Base-by-base conservation (phyloP, 2,797 vertebrate genomes). In the Vespertilio murinus region DNA sequence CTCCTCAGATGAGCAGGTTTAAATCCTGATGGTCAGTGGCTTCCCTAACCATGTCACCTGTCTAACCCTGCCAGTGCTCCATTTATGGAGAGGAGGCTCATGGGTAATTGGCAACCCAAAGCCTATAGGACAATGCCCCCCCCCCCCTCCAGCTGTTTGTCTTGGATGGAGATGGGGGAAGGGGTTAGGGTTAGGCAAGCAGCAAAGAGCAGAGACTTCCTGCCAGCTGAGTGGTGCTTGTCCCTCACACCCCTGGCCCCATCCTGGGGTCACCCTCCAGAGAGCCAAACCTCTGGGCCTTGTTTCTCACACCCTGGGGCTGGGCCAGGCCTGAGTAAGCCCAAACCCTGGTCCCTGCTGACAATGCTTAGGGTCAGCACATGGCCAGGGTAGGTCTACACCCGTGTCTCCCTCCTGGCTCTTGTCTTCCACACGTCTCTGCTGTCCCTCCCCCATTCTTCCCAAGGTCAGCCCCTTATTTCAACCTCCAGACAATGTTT, bases 261-360 rank as follows among this genome's bases (percentile, higher is more conserved):
- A 96, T 94, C 79, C 93, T 88, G 49, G 85, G 84, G 90, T 94
- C 84, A 82, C 74, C 59, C 61, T 86, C 95, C 61, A 82, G 75
- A 93, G 7, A 90, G 70, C 61, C 94, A 97, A 96, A 89, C 73
- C 84, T 94, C 97, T 97, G 97, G 94, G 42, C 77, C 81, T 94
- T 94, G 96, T 97, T 96, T 95, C 91, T 97, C 28, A 91, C 96
- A 97, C 96, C 88, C 85, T 97, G 96, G 95, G 95, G 8, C 90
- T 92, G 71, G 54, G 97, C 96, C 95, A 97, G 94, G 81, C 82
- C 49, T 73, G 80, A 94, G 45, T 67, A 91, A 95, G 77, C 54
- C 61, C 79, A 85, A 89, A 90, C 45, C n/a, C 42, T 70, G 45
- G 77, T 85, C n/a, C 49, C 49, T 45, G 30, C 78, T 54, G 78